Base-by-base conservation (phyloP, 2,797 vertebrate species). In the Phalloptychus januarius region DNA sequence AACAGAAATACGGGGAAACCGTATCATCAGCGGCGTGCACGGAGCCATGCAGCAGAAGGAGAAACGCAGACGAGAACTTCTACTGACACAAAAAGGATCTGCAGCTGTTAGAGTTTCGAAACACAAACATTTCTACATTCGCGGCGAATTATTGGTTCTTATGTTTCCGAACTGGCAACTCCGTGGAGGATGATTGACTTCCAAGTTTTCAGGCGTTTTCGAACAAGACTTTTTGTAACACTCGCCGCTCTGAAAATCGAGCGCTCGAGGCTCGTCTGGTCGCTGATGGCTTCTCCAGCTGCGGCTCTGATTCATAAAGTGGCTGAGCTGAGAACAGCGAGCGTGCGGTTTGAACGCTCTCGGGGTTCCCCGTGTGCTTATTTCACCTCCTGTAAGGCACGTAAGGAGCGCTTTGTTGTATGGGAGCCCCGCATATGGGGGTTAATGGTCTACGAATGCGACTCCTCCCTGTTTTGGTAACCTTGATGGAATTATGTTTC, bases 201-300 rank as follows among this genome's bases (percentile, higher is more conserved):
- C 28, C 52, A 71, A 61, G 63, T 77, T 76, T 74, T 18, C 44
- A 36, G 42, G 15, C 58, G 58, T 71, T 74, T 80, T 77, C 20
- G 44, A 75, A 16, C 77, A 82, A 79, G 38, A 8, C 65, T 15
- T 42, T 76, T 80, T 78, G 78, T 67, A 56, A 80, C 77, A 75
- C 48, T 25, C 52, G 45, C 7, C 46, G 73, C 54, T 78, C 74
- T 69, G 71, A 79, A 82, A 23, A 87, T 81, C 72, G 70, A 84
- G 65, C 88, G 31, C 77, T 7, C 2, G 72, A 45, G 81, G 45
- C 77, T 87, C 48, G 28, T 86, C 67, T 25, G 33, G 63, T 79
- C 4, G 18, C 50, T 89, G 79, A 93, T 90, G 89, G 46, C 33
- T 91, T 87, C 85, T 85, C 75, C 91, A 90, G 88, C 89, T 93